Base-by-base conservation (phyloP, 2,113 vertebrate genomes). In the Tricholaema leucomelas region DNA sequence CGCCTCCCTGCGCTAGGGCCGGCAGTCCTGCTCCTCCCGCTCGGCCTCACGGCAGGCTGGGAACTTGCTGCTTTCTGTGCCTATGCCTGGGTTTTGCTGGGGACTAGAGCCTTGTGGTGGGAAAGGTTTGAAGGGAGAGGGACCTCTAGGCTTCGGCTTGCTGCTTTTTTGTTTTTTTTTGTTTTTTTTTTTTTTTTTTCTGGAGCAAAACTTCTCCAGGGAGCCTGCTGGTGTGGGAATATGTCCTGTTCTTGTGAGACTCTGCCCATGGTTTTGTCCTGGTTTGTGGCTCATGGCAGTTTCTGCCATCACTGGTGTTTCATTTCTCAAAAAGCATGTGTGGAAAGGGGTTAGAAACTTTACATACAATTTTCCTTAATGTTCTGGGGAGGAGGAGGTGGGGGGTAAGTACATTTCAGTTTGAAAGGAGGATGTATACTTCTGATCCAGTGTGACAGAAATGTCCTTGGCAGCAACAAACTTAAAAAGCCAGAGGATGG, bases 271-370 rank as follows among this genome's bases (percentile, higher is more conserved):
- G 61, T 79, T 95, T 79, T 88, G 60, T 94, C 54, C 46, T 66
- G 67, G 13, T 73, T 31, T 0, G 11, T 58, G 74, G 79, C 9
- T 7, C 33, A 52, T 1, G 56, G 67, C 67, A 55, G 61, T 42
- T 80, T 87, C 82, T 82, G 85, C 82, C 3, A 2, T 81, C 2
- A 2, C 31, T 40, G 40, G 6, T 66, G 75, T 89, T 91, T 80
- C 2, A 3, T 92, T 94, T 83, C 33, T 91, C 56, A 35, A 33
- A 85, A 73, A 54, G 38, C 3, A 16, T 44, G 46, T 64, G 64
- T 80, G 90, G 56, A 72, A 15, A n/a, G 54, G 60, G 69, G 36
- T 71, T 91, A 70, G 85, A 93, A 80, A 87, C 64, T 91, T 85
- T 36, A 70, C 69, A 52, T 73, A 63, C 46, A 19, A 20, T 56